Percentiles rank a stretch among this genome's conserved stretches.
phyloP scores from a whole-genome alignment of 2,888 invertebrate species.

The Pyrocoelia pectoralis region DNA sequence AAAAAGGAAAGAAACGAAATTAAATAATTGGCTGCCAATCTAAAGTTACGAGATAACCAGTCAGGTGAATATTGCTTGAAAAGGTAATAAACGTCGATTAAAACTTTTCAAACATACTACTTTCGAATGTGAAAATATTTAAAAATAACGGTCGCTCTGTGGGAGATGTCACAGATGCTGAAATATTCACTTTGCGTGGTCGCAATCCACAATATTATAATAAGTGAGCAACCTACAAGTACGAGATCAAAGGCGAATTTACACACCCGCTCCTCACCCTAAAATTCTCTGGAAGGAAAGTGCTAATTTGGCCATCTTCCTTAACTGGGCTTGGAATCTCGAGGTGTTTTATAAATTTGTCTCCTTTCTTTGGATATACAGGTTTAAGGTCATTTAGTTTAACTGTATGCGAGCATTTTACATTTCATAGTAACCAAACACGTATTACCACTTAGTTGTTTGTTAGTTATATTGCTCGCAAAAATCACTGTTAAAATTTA shows the following conservation, averaged over 20 bases:
- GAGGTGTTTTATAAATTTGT: slow-evolving; percentile 27
- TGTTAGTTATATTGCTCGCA: slow-evolving; percentile 24
- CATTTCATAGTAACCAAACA: slow-evolving; percentile 35
- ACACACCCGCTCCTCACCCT: slow-evolving; percentile 22
- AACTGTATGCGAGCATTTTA: slow-evolving; percentile 34
- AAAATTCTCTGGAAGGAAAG: no score
- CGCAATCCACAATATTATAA: slow-evolving; percentile 1
- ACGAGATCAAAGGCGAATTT: slow-evolving; percentile 7
- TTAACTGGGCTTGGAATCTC: not conserved
- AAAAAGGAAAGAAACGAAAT: no score
- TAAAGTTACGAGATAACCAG: no score
- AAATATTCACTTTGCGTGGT: slow-evolving; percentile 12
- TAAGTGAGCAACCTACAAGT: not conserved
- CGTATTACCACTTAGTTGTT: slow-evolving; percentile 34
- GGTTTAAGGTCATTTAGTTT: slow-evolving; percentile 33
- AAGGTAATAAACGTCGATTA: not conserved
- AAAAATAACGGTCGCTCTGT: slow-evolving; percentile 28
- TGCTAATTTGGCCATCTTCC: not conserved
- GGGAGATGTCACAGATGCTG: slow-evolving; percentile 22
- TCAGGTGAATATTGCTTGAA: not conserved
- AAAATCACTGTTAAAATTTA: slow-evolving; percentile 29
- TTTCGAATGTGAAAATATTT: slow-evolving; percentile 22
- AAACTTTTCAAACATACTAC: no score
- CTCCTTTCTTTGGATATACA: slow-evolving; percentile 22
- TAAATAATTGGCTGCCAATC: no score